Evolutionary conservation across 2,888 invertebrate genomes (phyloP), one percentile per base, ranked within the genome.

Genomic region (Volucella zonaria): DNA sequence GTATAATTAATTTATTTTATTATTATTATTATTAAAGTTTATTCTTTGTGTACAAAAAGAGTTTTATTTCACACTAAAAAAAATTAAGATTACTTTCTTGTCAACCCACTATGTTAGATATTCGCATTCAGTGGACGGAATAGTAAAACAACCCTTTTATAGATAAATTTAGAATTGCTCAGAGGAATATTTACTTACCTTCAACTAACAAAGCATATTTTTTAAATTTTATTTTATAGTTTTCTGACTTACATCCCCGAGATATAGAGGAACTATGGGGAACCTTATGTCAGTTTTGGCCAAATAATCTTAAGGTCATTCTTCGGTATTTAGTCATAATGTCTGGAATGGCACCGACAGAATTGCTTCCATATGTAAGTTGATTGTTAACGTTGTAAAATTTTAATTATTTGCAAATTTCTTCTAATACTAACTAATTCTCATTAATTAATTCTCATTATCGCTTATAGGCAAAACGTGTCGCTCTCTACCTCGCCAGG

Each of bases 221-320:
- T 40, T 61, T 74, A 64, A 61, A 87, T 83, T 86, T 81, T 88
- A 88, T 87, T 87, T 89, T 90, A 15, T 92, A 98, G 97, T 98
- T 98, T 93, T 97, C 98, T 8, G 98, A 98, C 92, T 96, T 97
- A 88, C 98, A 99, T 92, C 96, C 98, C 0, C 96, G 97, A 89
- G 99, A 99, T 92, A 96, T 98, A 66, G 99, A 99, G 91, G 96
- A 97, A 90, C 93, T 99, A 47, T 99, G 99, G 99, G 96, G 97
- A 47, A 98, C 97, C 1, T 93, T 99, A 82, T 98, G 98, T 89
- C 95, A 97, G 51, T 97, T 97, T 89, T 99, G 99, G 97, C 97
- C 98, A 0, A 97, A 98, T 91, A 99, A 99, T 93, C 94, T 99
- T 87, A 97, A 97, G 92, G 97, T 99, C 71, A 98, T 99, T 89